phyloP scores from a whole-genome alignment of 2,113 vertebrate genomes.

The Trinectes maculatus region DNA sequence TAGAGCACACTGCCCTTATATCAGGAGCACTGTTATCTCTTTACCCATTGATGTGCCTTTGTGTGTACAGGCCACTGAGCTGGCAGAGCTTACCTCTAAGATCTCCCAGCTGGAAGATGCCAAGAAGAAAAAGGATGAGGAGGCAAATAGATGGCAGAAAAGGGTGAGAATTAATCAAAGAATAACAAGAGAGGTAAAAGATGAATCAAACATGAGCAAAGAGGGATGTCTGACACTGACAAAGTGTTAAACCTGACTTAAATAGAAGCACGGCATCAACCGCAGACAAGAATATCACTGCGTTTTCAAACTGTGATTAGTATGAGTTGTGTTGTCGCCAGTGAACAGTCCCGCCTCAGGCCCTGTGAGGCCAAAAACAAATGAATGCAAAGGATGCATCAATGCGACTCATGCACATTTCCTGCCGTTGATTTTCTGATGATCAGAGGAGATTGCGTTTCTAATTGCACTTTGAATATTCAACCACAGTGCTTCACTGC shows the following conservation, averaged over 20 bases:
- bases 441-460: not conserved
- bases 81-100: conserved; percentile 91
- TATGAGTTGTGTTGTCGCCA: not conserved
- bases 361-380: not conserved
- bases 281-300: conserved; percentile 2
- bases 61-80: conserved; percentile 88
- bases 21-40: conserved; percentile 59
- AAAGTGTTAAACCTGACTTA: conserved; percentile 17
- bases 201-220: conserved; percentile 65
- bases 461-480: not conserved
- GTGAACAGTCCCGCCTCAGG: not conserved
- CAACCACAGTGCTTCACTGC: conserved; percentile 13
- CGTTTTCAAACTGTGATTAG: not conserved
- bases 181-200: conserved; percentile 41
- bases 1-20: conserved; percentile 63
- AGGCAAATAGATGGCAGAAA: conserved; percentile 91
- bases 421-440: not conserved
- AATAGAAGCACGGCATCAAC: conserved; percentile 7
- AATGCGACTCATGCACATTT: too few species aligned
- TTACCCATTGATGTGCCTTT: conserved; percentile 65
- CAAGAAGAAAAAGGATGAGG: conserved; percentile 92
- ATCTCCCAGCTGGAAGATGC: conserved; percentile 92
- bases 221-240: conserved; percentile 41
- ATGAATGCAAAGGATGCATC: not conserved
- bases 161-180: conserved; percentile 85